Percentiles rank a stretch among this genome's conserved stretches.
Evolutionary conservation across 64 coral and sea anemone genomes (phyloP).

Genomic region (Exaiptasia diaphana): DNA sequence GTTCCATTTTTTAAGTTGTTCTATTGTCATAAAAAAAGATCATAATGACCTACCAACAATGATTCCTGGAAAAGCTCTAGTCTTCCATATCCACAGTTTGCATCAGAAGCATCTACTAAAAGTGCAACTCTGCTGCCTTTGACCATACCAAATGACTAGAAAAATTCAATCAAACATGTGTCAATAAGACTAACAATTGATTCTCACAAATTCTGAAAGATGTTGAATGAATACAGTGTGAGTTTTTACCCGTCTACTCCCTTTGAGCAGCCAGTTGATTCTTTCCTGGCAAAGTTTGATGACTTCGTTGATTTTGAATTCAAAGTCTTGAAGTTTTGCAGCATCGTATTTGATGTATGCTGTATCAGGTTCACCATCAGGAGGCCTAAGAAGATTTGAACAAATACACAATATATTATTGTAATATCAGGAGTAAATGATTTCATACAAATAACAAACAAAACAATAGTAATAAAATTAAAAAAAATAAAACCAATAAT

Average conservation of each 20-base stretch:
- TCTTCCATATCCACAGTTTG: conserved; percentile 93
- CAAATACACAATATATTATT: background rate
- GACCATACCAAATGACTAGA: conserved; percentile 86
- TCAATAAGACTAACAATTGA: background rate
- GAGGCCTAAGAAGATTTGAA: conserved; percentile 45
- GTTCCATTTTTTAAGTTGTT: too few species aligned
- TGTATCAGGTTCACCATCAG: conserved; percentile 59
- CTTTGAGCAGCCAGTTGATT: conserved; percentile 79
- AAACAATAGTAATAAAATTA: background rate
- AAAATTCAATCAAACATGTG: background rate
- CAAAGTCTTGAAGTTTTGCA: conserved; percentile 64
- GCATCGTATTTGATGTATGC: conserved; percentile 92
- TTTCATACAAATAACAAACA: background rate
- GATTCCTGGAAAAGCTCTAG: conserved; percentile 88
- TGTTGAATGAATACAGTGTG: background rate
- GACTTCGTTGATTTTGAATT: conserved; percentile 90
- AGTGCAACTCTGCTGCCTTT: conserved; percentile 89
- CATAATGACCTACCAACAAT: conserved; percentile 37
- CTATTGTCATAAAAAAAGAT: too few species aligned
- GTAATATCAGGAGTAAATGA: background rate
- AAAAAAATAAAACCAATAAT: background rate
- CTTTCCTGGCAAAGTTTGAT: conserved; percentile 87
- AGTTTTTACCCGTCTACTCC: conserved; percentile 72
- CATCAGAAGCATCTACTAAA: conserved; percentile 91
- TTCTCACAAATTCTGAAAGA: background rate